Evolutionary conservation across 1,140 invertebrate species (phyloP), one percentile per base, ranked within the genome.

Genomic region (Drosophila mojavensis): DNA sequence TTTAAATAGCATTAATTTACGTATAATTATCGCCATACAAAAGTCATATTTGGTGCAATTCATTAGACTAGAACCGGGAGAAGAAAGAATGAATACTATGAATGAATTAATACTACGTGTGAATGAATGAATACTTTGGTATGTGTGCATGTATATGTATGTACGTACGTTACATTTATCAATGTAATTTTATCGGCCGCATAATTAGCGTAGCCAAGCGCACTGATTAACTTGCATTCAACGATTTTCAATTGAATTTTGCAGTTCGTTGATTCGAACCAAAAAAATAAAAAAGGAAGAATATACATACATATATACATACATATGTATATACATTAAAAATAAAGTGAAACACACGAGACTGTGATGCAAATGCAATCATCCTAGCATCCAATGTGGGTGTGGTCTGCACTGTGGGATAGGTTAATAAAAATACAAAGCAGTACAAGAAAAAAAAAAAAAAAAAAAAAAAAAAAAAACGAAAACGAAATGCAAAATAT

Each of bases 151-250:
- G 9, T 47, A 28, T 41, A 28, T 15, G 65, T 15, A 63, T 5
- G 36, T 15, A 45, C 1, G 5, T 20, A 30, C 24, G 28, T 26
- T 30, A 53, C 50, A 62, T 36, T 75, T 72, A 67, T 72, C 54
- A 20, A 51, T 48, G 47, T 58, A 56, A 53, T 71, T 73, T 72
- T 56, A 62, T 73, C 50, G 77, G 84, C 84, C 84, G 77, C 84
- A 88, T 88, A 88, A 88, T 88, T 88, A 88, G 83, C 83, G 83
- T 88, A 88, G 67, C 84, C 77, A 88, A 88, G 83, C 83, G 83
- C 82, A 89, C 84, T 88, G 83, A 89, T 88, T 88, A 89, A 88
- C 83, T 88, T 84, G 84, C 84, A 88, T 88, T 88, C 84, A 88
- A 65, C 84, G 84, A 70, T 88, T 88, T 88, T 89, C 84, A 88